These are phyloP conservation scores for Diarsia dahlii DNA, from an alignment of 2,888 invertebrate species.

Conservation along the genomic window DNA sequence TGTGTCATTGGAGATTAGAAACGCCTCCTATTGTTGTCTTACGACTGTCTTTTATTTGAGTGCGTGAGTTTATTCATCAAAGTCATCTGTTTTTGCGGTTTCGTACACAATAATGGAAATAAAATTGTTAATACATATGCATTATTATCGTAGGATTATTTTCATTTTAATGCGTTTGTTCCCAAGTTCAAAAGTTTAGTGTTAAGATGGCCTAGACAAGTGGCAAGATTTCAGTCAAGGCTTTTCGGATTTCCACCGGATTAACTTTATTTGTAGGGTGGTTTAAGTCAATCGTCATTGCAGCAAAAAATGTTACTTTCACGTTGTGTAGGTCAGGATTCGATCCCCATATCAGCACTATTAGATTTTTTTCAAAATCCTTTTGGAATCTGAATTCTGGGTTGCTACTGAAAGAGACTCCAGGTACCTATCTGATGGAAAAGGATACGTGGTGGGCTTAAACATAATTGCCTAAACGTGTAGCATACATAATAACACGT, in stretches of 20 bases:
- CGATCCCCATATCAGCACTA: not conserved
- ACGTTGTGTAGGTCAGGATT: not conserved
- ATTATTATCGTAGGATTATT: not conserved
- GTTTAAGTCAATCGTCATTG: not conserved
- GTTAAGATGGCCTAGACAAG: not conserved
- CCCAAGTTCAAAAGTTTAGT: not conserved
- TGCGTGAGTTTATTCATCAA: constrained; percentile 39
- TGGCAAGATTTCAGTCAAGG: not conserved
- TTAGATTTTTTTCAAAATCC: not conserved
- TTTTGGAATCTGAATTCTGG: not conserved
- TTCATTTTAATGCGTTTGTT: not conserved
- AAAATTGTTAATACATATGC: constrained; percentile 7
- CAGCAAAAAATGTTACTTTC: not conserved
- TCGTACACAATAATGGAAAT: not conserved
- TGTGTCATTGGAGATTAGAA: constrained; percentile 43
- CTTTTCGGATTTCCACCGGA: not conserved
- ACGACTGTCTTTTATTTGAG: constrained; percentile 51
- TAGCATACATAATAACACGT: not conserved
- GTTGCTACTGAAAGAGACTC: not conserved
- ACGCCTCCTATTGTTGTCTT: constrained; percentile 44
- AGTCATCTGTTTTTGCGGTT: constrained; percentile 17
- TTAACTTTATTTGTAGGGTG: not conserved
- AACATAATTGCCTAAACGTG: not conserved
- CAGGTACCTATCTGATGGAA: not conserved
- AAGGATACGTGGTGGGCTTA: not conserved